Percentiles rank a stretch among this genome's conserved stretches.
Evolutionary conservation across 2,888 invertebrate genomes (phyloP).

Genomic region (Sphaeridia pumilis): DNA sequence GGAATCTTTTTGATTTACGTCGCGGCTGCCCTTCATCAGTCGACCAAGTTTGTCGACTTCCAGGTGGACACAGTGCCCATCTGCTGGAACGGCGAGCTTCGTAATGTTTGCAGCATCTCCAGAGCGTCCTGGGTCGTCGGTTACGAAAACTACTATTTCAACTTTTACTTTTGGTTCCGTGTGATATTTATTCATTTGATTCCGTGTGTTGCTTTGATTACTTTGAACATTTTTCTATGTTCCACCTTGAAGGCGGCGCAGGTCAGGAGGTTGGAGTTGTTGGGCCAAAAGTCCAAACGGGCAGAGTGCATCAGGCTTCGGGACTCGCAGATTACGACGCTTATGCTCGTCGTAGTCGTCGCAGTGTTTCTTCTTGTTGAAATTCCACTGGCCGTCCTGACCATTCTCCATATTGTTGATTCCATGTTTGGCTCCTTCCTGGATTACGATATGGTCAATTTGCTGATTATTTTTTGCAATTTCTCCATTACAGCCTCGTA

Average conservation of each 20-base stretch:
- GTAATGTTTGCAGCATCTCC: slow-evolving; percentile 22
- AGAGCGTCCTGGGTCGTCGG: slow-evolving; percentile 59
- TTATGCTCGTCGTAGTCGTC: slow-evolving; percentile 78
- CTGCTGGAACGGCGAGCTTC: slow-evolving; percentile 52
- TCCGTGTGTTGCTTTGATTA: slow-evolving; percentile 77
- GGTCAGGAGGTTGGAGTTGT: slow-evolving; percentile 59
- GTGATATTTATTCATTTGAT: slow-evolving; percentile 83
- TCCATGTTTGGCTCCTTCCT: slow-evolving; percentile 58
- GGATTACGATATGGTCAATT: slow-evolving; percentile 64
- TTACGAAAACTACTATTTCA: slow-evolving; percentile 62
- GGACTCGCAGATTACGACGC: slow-evolving; percentile 71
- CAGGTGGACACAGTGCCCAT: slow-evolving; percentile 50
- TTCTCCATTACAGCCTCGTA: slow-evolving; percentile 71
- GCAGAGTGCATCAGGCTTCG: slow-evolving; percentile 65
- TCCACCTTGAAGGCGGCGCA: slow-evolving; percentile 75
- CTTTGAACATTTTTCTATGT: slow-evolving; percentile 76
- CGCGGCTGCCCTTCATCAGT: slow-evolving; percentile 67
- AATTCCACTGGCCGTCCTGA: slow-evolving; percentile 71
- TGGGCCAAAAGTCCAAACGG: slow-evolving; percentile 51
- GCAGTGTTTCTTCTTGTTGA: slow-evolving; percentile 71
- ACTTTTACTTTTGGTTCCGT: slow-evolving; percentile 69
- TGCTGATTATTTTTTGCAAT: slow-evolving; percentile 69
- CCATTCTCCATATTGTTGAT: slow-evolving; percentile 68
- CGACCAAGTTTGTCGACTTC: slow-evolving; percentile 69
- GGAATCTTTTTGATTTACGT: slow-evolving; percentile 49